phyloP scores from a whole-genome alignment of 2,113 vertebrate genomes.

The Cyprinodon tularosa region DNA sequence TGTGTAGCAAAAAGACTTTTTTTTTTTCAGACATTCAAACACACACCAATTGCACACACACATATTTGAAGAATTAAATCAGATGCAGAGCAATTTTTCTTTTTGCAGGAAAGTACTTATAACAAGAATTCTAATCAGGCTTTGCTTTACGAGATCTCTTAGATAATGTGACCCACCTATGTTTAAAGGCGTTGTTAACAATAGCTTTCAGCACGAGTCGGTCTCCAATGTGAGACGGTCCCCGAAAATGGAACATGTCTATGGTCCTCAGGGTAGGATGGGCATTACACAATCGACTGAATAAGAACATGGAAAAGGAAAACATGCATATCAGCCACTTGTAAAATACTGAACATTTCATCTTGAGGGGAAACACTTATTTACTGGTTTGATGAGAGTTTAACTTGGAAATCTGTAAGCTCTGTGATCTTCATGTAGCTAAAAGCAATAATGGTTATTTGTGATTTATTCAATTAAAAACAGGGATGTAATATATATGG shows the following conservation, averaged over 20 bases:
- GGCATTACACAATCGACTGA: conserved; percentile 89
- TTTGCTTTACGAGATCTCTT: neutral
- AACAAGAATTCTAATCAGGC: neutral
- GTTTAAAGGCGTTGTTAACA: conserved; percentile 94
- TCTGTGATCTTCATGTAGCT: no score
- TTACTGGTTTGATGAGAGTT: no score
- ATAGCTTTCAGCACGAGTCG: conserved; percentile 94
- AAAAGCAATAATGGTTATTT: no score
- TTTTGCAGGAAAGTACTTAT: no score
- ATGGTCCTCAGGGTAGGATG: conserved; percentile 91
- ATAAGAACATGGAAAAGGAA: neutral
- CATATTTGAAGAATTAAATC: neutral
- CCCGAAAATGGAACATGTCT: conserved; percentile 98
- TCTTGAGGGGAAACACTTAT: no score
- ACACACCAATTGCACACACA: neutral
- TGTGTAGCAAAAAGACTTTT: conserved; percentile 33
- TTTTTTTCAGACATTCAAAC: neutral
- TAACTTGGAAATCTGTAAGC: no score
- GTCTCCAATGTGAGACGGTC: conserved; percentile 93
- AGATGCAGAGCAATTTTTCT: no score
- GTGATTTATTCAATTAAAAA: no score
- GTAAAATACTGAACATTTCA: neutral
- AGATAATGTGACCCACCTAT: conserved; percentile 80
- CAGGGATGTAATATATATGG: no score
- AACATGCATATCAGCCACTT: neutral